A percentile compares a stretch with the other conserved stretches of the same genome.
Evolutionary conservation across 2,113 vertebrate genomes (phyloP).

Genomic region (Syngnathoides biaculeatus): DNA sequence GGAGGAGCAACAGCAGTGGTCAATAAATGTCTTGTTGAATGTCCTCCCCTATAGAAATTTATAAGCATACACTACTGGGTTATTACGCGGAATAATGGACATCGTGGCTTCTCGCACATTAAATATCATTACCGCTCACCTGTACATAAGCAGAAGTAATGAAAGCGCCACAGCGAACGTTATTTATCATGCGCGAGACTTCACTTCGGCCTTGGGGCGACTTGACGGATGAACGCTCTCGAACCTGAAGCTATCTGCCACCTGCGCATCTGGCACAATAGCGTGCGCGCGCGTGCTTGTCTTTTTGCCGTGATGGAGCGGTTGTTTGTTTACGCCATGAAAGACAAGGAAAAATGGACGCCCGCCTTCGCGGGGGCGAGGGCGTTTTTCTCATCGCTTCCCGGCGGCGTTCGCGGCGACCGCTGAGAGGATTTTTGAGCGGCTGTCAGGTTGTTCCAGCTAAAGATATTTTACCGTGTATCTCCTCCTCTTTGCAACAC

Average conservation of each 20-base stretch:
- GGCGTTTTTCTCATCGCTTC: constrained; percentile 26
- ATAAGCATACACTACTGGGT: not conserved
- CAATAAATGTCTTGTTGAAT: not conserved
- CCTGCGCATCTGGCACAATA: constrained; percentile 1
- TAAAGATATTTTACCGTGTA: constrained; percentile 25
- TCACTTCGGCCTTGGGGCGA: constrained; percentile 15
- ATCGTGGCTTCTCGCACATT: not conserved
- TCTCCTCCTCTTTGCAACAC: constrained; percentile 39
- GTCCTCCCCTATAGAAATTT: not conserved
- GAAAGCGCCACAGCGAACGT: constrained; percentile 7
- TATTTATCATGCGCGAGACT: constrained; percentile 7
- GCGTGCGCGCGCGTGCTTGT: not conserved
- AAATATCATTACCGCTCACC: not conserved
- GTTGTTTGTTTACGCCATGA: constrained; percentile 10
- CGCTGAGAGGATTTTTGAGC: constrained; percentile 14
- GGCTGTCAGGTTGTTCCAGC: constrained; percentile 30
- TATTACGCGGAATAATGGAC: not conserved
- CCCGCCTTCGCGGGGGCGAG: constrained; percentile 22
- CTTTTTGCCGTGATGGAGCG: not conserved
- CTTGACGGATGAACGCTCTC: constrained; percentile 22
- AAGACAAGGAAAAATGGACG: not conserved
- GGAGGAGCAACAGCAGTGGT: constrained; percentile 2
- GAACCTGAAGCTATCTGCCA: constrained; percentile 2
- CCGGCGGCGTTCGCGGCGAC: constrained; percentile 1
- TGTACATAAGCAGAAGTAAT: constrained; percentile 6